These are phyloP conservation scores for Heliothis virescens DNA, from an alignment of 1,140 invertebrate species.

Conservation along the genomic window DNA sequence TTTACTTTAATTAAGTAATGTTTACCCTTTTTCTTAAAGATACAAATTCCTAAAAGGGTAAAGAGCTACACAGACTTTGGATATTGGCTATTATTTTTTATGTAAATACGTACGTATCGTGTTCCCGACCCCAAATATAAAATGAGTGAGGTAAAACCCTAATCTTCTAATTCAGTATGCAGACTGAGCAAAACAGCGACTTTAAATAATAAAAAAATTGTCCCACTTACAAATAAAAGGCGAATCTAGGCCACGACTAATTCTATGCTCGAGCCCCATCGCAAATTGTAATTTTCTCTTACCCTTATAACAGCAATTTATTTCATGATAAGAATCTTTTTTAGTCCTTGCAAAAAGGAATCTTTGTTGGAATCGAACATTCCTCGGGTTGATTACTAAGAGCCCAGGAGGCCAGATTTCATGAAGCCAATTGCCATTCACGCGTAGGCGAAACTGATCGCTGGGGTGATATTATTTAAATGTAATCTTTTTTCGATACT, in stretches of 20 bases:
- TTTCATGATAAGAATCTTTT: conserved; percentile 80
- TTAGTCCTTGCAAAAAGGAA: conserved; percentile 78
- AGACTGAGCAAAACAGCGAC: conserved; percentile 46
- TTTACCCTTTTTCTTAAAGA: not conserved
- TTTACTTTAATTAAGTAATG: conserved; percentile 26
- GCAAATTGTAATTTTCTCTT: conserved; percentile 81
- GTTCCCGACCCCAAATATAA: conserved; percentile 35
- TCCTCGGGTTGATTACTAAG: conserved; percentile 81
- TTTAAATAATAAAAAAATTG: conserved; percentile 56
- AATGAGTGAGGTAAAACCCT: conserved; percentile 29
- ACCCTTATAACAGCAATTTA: conserved; percentile 72
- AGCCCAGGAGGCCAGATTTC: conserved; percentile 83
- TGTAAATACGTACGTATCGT: conserved; percentile 38
- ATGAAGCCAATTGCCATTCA: conserved; percentile 79
- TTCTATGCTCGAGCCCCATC: conserved; percentile 75
- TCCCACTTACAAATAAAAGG: conserved; percentile 53
- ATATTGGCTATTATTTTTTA: conserved; percentile 45
- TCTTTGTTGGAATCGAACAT: conserved; percentile 78
- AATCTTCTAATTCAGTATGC: conserved; percentile 43
- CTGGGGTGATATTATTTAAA: conserved; percentile 85
- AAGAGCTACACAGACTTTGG: conserved; percentile 3
- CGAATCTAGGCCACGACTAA: conserved; percentile 72
- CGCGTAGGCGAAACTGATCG: conserved; percentile 81
- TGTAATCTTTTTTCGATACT: conserved; percentile 85
- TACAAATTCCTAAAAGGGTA: conserved; percentile 27